Base-by-base conservation (phyloP, 1,140 invertebrate species). In the Drosophila biarmipes region DNA sequence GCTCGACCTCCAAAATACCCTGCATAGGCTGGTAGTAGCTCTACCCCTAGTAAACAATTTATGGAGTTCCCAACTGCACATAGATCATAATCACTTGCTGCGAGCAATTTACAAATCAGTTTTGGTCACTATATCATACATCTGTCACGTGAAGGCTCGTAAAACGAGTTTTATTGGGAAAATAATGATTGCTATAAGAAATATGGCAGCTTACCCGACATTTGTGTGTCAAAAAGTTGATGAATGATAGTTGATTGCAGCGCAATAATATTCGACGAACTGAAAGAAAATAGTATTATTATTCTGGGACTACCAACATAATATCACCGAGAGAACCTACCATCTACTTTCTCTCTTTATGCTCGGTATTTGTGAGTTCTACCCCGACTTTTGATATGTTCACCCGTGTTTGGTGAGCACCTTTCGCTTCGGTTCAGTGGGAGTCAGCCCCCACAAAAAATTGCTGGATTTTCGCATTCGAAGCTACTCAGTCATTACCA, bases 401-500 rank as follows among this genome's bases (percentile, higher is more conserved):
- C 34, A 17, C 5, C n/a, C 29, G 4, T 31, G n/a, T 38, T 11
- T n/a, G 10, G 7, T 8, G 15, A 1, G 10, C 5, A 57, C 52
- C 58, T 56, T 31, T 61, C 14, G 29, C 61, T 64, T 64, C 15
- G 12, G 62, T 37, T 46, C 57, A 29, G 62, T 38, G 24, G 34
- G 15, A 59, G 57, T 56, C 49, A 2, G 7, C 11, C 57, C 58
- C 58, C 53, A 62, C 57, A 19, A 51, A 58, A 27, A 15, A 24
- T 37, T n/a, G 11, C 14, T 53, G 15, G n/a, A 37, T 53, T 35
- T 52, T 52, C 21, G 15, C 48, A 55, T 14, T 54, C 29, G 29
- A 53, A 17, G 24, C 21, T 15, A 52, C 19, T 15, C 57, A n/a
- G 31, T 61, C 57, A 61, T 61, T 61, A 61, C 21, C 57, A 61